phyloP scores from a whole-genome alignment of 1,140 invertebrate species.

The Brachystomella parvula region DNA sequence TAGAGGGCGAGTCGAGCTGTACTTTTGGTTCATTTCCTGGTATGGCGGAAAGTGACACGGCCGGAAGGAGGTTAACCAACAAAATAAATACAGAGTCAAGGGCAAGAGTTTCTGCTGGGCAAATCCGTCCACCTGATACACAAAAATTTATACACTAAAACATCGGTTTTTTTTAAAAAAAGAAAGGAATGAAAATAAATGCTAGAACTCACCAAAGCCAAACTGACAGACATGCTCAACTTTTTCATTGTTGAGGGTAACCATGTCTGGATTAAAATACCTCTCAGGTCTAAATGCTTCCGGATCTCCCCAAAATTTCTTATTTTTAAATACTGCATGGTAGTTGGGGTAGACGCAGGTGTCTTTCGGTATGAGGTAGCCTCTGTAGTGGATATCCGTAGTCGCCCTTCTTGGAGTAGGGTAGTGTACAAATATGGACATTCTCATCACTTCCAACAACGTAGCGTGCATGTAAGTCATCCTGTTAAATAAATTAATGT shows the following conservation, averaged over 20 bases:
- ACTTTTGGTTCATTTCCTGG: not conserved
- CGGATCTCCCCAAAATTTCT: slow-evolving; percentile 6
- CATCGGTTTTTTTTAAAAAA: no score
- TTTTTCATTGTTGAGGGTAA: not conserved
- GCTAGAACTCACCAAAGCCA: not conserved
- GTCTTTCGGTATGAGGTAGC: not conserved
- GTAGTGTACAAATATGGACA: not conserved
- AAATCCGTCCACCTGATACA: not conserved
- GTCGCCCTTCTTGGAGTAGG: not conserved
- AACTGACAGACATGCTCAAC: not conserved
- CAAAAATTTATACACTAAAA: no score
- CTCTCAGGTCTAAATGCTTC: not conserved
- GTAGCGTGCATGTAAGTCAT: not conserved
- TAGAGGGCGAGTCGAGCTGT: not conserved
- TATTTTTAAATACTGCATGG: not conserved
- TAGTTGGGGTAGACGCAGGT: not conserved
- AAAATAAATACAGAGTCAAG: not conserved
- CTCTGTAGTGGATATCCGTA: not conserved
- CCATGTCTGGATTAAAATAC: not conserved
- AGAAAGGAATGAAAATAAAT: no score
- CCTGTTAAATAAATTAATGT: not conserved
- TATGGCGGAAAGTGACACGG: not conserved
- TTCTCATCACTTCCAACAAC: slow-evolving; percentile 2
- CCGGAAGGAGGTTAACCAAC: not conserved
- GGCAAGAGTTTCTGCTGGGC: not conserved